These are phyloP conservation scores for Acipenser ruthenus DNA, from an alignment of 2,797 vertebrate species.

Conservation along the genomic window DNA sequence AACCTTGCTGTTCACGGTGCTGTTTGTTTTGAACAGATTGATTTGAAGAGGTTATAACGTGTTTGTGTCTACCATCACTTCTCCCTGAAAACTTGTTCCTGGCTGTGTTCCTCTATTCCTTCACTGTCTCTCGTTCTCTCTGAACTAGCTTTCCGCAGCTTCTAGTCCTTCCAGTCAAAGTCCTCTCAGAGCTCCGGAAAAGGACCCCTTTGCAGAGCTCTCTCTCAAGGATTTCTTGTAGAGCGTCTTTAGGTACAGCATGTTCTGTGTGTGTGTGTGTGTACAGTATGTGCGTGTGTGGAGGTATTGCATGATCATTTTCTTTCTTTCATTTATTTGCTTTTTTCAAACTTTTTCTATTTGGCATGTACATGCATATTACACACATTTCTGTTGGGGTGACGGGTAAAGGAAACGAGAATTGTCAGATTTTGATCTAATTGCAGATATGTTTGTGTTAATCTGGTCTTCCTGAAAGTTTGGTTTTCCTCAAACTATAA, in stretches of 20 bases:
- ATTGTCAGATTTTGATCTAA: too few species aligned
- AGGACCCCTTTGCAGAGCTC: conserved; percentile 99
- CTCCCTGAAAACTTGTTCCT: conserved; percentile 15
- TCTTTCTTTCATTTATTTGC: conserved; percentile 16
- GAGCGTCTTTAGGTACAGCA: conserved; percentile 93
- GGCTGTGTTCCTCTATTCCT: conserved; percentile 60
- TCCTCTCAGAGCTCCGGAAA: conserved; percentile 97
- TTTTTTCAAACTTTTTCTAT: conserved; percentile 60
- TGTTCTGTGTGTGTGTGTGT: conserved; percentile 40
- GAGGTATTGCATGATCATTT: conserved; percentile 32
- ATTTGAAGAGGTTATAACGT: neutral
- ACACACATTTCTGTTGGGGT: too few species aligned
- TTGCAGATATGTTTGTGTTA: too few species aligned
- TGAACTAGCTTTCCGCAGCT: conserved; percentile 93
- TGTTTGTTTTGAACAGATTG: neutral
- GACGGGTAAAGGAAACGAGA: too few species aligned
- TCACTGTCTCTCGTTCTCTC: conserved; percentile 73
- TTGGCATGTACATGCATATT: too few species aligned
- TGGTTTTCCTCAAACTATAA: too few species aligned
- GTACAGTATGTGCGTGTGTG: conserved; percentile 35
- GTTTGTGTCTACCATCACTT: conserved; percentile 36
- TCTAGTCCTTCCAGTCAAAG: conserved; percentile 99
- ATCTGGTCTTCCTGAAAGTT: too few species aligned
- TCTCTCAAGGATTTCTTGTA: conserved; percentile 99
- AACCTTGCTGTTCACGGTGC: neutral